Base-by-base conservation (phyloP, 2,113 vertebrate genomes). In the Thalassarche chlororhynchos region DNA sequence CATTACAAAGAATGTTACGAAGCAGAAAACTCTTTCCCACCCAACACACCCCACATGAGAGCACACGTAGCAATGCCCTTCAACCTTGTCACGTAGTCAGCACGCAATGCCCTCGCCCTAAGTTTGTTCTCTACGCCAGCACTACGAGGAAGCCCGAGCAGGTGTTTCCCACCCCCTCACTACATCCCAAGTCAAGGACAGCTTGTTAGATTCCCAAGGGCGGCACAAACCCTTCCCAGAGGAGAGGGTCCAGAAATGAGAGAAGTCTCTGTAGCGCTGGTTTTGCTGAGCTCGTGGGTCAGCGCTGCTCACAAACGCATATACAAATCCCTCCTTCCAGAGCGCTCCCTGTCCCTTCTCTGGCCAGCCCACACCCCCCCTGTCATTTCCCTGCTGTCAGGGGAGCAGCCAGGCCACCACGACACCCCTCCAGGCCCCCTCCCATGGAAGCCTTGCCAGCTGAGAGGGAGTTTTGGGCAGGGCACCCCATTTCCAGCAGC, bases 1-100 rank as follows among this genome's bases (percentile, higher is more conserved):
- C 6, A 1, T 4, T 0, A 24, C 4, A 5, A 20, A 15, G 24
- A 24, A 6, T 0, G 10, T 44, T 1, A 14, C 0, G 21, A 47
- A 74, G 38, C 36, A 66, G 36, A 61, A 20, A 5, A 13, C 51
- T 6, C 1, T 11, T 46, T 8, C 36, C 20, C 32, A 40, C 34
- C 31, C 71, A 18, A 25, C 26, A 17, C 2, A 0, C 64, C 62
- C 34, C 31, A 31, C 11, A 6, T 0, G 11, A 10, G 31, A 1
- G 23, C 25, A 5, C 11, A 24, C 1, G 0, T 0, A 6, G 52
- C 16, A 1, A 7, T 1, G 8, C n/a, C 1, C 80, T 17, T 15
- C 7, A 9, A 4, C 52, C 75, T 15, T 3, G 3, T 2, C 40
- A 3, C 4, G 16, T 11, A 9, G 5, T 26, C 55, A 28, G 11